Evolutionary conservation across 2,113 vertebrate genomes (phyloP).

Genomic region (Psittacula cyanocephala): DNA sequence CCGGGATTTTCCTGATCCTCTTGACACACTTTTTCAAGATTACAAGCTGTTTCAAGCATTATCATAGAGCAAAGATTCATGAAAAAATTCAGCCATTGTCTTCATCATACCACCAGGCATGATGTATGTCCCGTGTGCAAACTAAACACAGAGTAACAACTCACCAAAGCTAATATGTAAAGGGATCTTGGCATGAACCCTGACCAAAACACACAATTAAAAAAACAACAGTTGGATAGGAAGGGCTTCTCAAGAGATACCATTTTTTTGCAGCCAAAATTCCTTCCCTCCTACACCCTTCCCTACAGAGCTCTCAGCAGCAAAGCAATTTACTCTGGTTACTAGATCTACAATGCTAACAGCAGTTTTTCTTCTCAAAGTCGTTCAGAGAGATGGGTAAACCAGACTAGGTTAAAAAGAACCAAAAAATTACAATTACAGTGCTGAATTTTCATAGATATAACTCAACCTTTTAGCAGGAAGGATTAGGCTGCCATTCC

Average conservation of each 20-base stretch:
- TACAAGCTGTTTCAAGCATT: neutral
- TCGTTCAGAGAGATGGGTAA: conserved; percentile 3
- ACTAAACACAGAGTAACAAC: neutral
- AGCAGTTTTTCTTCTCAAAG: neutral
- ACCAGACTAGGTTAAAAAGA: neutral
- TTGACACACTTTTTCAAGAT: neutral
- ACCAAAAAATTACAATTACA: neutral
- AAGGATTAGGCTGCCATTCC: neutral
- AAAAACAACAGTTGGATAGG: neutral
- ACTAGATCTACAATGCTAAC: neutral
- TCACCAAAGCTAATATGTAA: neutral
- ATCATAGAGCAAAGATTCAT: neutral
- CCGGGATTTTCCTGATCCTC: neutral
- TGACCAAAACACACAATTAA: neutral
- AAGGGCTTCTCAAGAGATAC: conserved; percentile 1
- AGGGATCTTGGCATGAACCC: neutral
- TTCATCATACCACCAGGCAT: neutral
- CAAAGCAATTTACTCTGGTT: neutral
- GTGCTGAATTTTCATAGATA: neutral
- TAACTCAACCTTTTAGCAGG: neutral
- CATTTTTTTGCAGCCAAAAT: neutral
- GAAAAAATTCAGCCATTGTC: neutral
- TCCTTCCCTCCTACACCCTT: conserved; percentile 28
- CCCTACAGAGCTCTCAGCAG: neutral
- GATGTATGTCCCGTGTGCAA: neutral